Conservation (phyloP, 1,140 invertebrate species). For the Drosophila ogumai region DNA sequence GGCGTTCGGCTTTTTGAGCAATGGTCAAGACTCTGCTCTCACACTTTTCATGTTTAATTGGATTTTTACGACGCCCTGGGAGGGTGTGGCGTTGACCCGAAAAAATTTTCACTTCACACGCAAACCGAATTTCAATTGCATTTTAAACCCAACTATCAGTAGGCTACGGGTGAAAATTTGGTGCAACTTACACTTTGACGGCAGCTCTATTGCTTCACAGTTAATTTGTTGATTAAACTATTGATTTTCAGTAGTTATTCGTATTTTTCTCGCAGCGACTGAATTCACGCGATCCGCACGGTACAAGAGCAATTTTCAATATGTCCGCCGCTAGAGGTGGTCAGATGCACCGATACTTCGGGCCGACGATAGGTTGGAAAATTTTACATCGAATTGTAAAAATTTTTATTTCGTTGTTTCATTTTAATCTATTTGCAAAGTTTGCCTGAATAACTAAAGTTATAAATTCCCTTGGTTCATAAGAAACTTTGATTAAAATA, state of each 20-base stretch:
- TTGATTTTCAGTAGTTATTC: constrained; percentile 62
- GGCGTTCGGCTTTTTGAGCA: background rate
- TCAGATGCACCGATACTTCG: background rate
- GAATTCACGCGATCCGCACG: constrained; percentile 67
- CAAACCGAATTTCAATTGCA: constrained; percentile 48
- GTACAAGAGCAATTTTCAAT: constrained; percentile 63
- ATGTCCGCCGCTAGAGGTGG: constrained; percentile 21
- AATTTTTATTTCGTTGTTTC: background rate
- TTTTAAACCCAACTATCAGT: constrained; percentile 25
- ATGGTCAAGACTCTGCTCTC: constrained; percentile 29
- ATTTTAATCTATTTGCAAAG: background rate
- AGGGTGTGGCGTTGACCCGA: constrained; percentile 84
- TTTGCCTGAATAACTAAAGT: background rate
- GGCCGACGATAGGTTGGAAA: background rate
- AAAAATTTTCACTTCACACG: constrained; percentile 71
- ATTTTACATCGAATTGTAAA: background rate
- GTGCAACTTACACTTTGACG: constrained; percentile 70
- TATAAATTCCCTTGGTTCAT: background rate
- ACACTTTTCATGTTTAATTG: constrained; percentile 57
- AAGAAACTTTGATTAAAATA: no score
- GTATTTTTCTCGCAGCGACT: constrained; percentile 53
- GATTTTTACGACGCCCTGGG: constrained; percentile 50
- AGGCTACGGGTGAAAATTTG: constrained; percentile 20
- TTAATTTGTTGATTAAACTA: constrained; percentile 55
- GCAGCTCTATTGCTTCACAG: constrained; percentile 40